phyloP scores from a whole-genome alignment of 92 coral and sea anemone species.

The Porites rus region DNA sequence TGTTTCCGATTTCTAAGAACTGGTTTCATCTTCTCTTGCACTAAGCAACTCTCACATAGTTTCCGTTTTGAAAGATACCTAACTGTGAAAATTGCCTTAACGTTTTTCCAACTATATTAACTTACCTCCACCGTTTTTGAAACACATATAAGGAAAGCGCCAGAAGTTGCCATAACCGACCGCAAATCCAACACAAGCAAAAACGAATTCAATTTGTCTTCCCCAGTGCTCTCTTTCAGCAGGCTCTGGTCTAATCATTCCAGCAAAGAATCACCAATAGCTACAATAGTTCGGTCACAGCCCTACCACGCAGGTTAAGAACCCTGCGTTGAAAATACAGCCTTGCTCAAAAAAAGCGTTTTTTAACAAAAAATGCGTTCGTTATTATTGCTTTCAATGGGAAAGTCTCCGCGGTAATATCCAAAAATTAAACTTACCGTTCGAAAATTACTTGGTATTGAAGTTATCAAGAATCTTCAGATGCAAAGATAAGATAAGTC shows the following conservation, averaged over 20 bases:
- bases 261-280: neutral
- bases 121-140: conserved; percentile 91
- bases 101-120: neutral
- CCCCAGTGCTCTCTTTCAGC: conserved; percentile 53
- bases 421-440: neutral
- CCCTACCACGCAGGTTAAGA: conserved; percentile 3
- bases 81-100: neutral
- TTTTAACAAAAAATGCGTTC: too few relatives aligned
- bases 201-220: conserved; percentile 75
- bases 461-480: conserved; percentile 17
- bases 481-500: conserved; percentile 18
- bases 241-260: conserved; percentile 20
- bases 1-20: neutral
- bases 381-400: too few relatives aligned
- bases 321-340: neutral
- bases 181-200: conserved; percentile 86
- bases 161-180: conserved; percentile 94
- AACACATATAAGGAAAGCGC: conserved; percentile 94
- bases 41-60: neutral
- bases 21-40: neutral
- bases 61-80: neutral
- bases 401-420: too few relatives aligned
- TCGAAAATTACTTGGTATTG: neutral
- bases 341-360: neutral
- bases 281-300: neutral